A percentile compares a stretch with the other conserved stretches of the same genome.
Evolutionary conservation across 2,113 vertebrate species (phyloP).

Genomic region (Chascanopsetta lugubris): DNA sequence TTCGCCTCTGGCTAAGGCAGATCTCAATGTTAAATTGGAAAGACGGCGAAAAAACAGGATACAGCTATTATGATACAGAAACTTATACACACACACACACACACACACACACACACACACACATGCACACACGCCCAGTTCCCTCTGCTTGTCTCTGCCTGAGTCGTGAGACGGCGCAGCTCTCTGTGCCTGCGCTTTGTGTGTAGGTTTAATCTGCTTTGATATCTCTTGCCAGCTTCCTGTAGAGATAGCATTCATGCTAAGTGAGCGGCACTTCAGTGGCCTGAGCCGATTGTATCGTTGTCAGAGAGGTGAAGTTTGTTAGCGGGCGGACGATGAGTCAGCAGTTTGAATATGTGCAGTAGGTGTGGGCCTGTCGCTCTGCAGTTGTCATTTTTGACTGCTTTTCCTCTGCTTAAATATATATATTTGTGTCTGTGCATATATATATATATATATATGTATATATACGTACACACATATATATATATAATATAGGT

Average conservation of each 20-base stretch:
- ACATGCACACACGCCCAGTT: constrained; percentile 2
- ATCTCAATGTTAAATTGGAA: constrained; percentile 20
- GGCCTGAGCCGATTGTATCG: background rate
- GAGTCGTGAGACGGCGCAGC: constrained; percentile 7
- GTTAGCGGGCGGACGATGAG: background rate
- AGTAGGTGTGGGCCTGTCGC: background rate
- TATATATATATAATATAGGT: too few relatives aligned
- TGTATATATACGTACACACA: too few relatives aligned
- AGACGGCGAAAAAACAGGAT: constrained; percentile 26
- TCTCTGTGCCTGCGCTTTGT: constrained; percentile 3
- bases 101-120: background rate
- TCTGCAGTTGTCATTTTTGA: background rate
- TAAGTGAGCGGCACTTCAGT: background rate
- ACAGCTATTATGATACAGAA: constrained; percentile 17
- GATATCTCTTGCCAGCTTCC: constrained; percentile 16
- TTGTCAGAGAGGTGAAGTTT: constrained; percentile 1
- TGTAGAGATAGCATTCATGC: constrained; percentile 30
- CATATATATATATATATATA: too few relatives aligned
- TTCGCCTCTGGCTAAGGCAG: constrained; percentile 24
- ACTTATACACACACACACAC: background rate
- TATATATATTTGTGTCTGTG: too few relatives aligned
- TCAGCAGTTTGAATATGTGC: background rate
- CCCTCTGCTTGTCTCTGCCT: background rate
- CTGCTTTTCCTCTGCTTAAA: background rate
- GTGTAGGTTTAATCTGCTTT: background rate